Conservation (phyloP, 2,888 invertebrate species). For the Loripinus fragilis region DNA sequence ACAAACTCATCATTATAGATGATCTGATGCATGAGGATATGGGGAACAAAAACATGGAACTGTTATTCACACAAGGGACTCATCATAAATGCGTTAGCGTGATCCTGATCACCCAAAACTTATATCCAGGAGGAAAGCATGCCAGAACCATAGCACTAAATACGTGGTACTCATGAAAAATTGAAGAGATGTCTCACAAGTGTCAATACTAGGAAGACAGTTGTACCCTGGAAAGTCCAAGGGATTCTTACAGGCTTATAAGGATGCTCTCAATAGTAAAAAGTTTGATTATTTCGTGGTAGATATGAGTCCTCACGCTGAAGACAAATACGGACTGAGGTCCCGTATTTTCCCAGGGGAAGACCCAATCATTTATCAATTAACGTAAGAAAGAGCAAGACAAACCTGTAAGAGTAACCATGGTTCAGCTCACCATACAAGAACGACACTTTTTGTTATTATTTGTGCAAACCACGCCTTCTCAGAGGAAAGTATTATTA, state of each 20-base stretch:
- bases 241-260: slow-evolving; percentile 25
- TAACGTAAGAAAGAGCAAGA: slow-evolving; percentile 15
- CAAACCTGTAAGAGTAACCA: not conserved
- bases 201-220: slow-evolving; percentile 12
- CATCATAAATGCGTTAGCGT: slow-evolving; percentile 35
- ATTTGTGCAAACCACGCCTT: slow-evolving; percentile 8
- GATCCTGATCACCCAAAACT: slow-evolving; percentile 25
- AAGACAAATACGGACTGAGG: slow-evolving; percentile 24
- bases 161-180: slow-evolving; percentile 30
- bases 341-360: slow-evolving; percentile 27
- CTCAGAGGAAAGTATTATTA: slow-evolving; percentile 31
- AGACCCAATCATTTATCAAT: slow-evolving; percentile 17
- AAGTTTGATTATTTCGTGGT: slow-evolving; percentile 27
- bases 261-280: slow-evolving; percentile 12
- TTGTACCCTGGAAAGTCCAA: slow-evolving; percentile 22
- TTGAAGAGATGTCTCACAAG: slow-evolving; percentile 29
- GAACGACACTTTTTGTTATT: slow-evolving; percentile 27
- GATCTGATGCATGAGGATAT: slow-evolving; percentile 42
- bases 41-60: slow-evolving; percentile 27
- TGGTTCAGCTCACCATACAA: slow-evolving; percentile 16
- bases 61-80: slow-evolving; percentile 30
- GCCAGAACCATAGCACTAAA: slow-evolving; percentile 38
- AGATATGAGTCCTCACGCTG: slow-evolving; percentile 22
- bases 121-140: slow-evolving; percentile 25
- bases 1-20: slow-evolving; percentile 36